Percentiles rank a stretch among this genome's conserved stretches.
Conservation (phyloP, 2,888 invertebrate genomes). For the Ornithoptera priamus region DNA sequence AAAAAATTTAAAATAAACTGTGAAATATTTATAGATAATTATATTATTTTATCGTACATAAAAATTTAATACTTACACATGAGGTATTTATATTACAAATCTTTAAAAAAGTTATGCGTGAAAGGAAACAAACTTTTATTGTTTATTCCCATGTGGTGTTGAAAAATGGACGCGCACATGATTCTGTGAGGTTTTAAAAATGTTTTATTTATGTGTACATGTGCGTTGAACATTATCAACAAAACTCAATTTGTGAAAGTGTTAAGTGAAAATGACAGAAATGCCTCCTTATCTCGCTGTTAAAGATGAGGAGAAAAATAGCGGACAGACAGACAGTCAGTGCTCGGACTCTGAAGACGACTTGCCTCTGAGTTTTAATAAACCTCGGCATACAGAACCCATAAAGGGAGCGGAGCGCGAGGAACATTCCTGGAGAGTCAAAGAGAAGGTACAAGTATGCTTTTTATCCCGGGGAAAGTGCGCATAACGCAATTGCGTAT, state of each 20-base stretch:
- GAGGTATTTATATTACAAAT: background rate
- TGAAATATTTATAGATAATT: too few species aligned
- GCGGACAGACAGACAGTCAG: constrained; percentile 67
- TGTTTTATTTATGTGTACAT: constrained; percentile 54
- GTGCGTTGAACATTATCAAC: constrained; percentile 51
- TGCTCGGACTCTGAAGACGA: constrained; percentile 80
- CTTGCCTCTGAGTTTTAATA: constrained; percentile 85
- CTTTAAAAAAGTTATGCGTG: constrained; percentile 16
- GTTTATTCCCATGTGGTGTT: constrained; percentile 75
- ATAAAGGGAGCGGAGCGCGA: constrained; percentile 81
- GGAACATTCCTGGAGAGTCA: constrained; percentile 95
- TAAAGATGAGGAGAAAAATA: constrained; percentile 71
- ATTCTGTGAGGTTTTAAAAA: constrained; percentile 65
- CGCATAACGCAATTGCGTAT: constrained; percentile 49
- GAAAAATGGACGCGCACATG: constrained; percentile 77
- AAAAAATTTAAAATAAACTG: too few species aligned
- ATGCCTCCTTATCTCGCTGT: constrained; percentile 75
- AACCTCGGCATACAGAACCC: constrained; percentile 80
- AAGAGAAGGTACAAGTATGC: constrained; percentile 85
- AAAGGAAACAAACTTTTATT: constrained; percentile 42
- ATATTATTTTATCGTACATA: too few species aligned
- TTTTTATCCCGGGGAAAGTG: constrained; percentile 33
- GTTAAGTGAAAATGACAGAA: constrained; percentile 74
- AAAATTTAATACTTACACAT: background rate
- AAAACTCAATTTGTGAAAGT: constrained; percentile 50